Evolutionary conservation across 1,140 invertebrate genomes (phyloP).

Genomic region (Ceratina japonica): DNA sequence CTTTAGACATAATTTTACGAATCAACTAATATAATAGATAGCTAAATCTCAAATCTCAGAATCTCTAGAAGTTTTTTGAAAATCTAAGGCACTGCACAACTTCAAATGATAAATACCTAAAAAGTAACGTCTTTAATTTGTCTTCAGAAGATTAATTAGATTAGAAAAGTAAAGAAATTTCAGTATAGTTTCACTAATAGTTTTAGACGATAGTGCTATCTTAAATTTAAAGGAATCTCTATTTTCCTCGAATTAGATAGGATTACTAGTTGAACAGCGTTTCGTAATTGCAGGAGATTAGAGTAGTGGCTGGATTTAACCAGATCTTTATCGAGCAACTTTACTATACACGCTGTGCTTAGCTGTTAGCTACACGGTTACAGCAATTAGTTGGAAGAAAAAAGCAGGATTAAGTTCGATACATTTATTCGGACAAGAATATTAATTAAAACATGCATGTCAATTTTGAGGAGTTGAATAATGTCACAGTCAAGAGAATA

Average conservation of each 20-base stretch:
- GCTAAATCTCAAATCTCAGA: too few relatives aligned
- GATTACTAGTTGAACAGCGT: constrained; percentile 41
- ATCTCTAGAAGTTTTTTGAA: too few relatives aligned
- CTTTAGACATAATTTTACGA: too few relatives aligned
- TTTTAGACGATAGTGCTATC: not conserved
- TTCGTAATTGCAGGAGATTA: constrained; percentile 38
- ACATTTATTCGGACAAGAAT: not conserved
- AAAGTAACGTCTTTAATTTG: too few relatives aligned
- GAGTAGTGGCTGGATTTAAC: constrained; percentile 13
- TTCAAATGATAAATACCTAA: too few relatives aligned
- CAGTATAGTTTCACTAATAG: too few relatives aligned
- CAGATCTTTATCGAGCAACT: constrained; percentile 19
- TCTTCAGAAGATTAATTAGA: not conserved
- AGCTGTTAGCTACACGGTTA: not conserved
- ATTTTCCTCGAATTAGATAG: constrained; percentile 37
- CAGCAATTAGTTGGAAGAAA: not conserved
- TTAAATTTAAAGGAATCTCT: constrained; percentile 13
- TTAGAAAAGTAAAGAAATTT: not conserved
- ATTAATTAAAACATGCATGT: too few relatives aligned
- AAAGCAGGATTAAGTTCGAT: not conserved
- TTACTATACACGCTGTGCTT: not conserved
- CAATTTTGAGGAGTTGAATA: too few relatives aligned
- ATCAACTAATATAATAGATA: too few relatives aligned
- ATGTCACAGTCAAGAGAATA: too few relatives aligned
- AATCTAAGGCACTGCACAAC: too few relatives aligned